A percentile compares a stretch with the other conserved stretches of the same genome.
Evolutionary conservation across 2,113 vertebrate genomes (phyloP).

Genomic region (Hemiscyllium ocellatum): DNA sequence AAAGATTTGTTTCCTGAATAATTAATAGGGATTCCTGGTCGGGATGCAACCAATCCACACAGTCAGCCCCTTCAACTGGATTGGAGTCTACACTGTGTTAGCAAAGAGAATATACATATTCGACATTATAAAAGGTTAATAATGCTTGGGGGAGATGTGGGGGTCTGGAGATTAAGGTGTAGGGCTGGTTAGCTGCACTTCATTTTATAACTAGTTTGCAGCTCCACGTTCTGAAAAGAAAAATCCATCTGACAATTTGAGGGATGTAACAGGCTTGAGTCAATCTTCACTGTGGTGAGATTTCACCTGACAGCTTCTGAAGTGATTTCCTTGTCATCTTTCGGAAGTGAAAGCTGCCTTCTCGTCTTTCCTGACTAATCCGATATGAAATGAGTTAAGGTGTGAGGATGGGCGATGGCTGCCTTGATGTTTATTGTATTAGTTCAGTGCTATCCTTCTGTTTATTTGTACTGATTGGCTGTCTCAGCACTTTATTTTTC

Average conservation of each 20-base stretch:
- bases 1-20: conserved; percentile 40
- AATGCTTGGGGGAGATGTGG: too few relatives aligned
- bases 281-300: background rate
- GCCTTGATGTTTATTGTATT: conserved; percentile 10
- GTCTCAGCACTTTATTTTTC: background rate
- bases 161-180: too few relatives aligned
- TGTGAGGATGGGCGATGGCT: background rate
- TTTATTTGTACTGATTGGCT: conserved; percentile 3
- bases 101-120: background rate
- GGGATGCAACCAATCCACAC: conserved; percentile 6
- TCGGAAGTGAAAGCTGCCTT: background rate
- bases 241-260: background rate
- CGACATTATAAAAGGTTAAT: background rate
- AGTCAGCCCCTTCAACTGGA: background rate
- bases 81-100: background rate
- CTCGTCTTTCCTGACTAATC: background rate
- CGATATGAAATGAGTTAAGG: background rate
- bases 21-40: conserved; percentile 38
- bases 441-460: background rate
- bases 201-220: background rate
- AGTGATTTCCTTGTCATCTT: background rate
- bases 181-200: background rate
- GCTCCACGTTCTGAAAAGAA: background rate
- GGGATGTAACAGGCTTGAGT: background rate
- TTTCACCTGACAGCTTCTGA: conserved; percentile 1